A percentile compares a stretch with the other conserved stretches of the same genome.
Evolutionary conservation across 2,888 invertebrate genomes (phyloP).

Genomic region (Agrilus mali): DNA sequence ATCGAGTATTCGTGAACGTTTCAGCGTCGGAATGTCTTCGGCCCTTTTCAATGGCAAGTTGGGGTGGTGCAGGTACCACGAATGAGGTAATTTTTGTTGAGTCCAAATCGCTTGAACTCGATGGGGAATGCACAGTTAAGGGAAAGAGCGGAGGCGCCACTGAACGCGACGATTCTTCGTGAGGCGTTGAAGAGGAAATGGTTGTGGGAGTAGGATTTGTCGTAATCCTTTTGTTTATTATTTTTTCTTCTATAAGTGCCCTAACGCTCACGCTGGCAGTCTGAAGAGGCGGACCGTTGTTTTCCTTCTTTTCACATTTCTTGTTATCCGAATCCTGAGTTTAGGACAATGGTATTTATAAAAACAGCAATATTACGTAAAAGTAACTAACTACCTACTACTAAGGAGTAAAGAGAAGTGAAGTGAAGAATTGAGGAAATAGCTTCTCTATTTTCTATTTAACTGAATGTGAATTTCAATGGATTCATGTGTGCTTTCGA

Average conservation of each 20-base stretch:
- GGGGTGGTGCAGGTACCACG: constrained; percentile 44
- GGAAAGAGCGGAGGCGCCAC: constrained; percentile 34
- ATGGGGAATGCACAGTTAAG: constrained; percentile 34
- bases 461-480: too few relatives aligned
- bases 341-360: constrained; percentile 3
- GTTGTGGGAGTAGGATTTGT: constrained; percentile 29
- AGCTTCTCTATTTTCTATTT: too few relatives aligned
- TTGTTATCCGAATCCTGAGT: constrained; percentile 70
- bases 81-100: constrained; percentile 36
- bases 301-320: constrained; percentile 75
- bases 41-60: constrained; percentile 34
- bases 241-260: constrained; percentile 85
- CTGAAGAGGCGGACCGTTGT: constrained; percentile 71
- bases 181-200: constrained; percentile 15
- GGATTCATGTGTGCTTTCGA: not conserved
- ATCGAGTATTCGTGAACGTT: constrained; percentile 37
- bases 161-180: constrained; percentile 19
- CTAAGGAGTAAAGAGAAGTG: too few relatives aligned
- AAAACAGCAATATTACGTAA: not conserved
- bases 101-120: constrained; percentile 26
- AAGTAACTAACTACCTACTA: too few relatives aligned
- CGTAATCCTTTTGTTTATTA: constrained; percentile 71
- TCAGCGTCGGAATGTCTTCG: constrained; percentile 46
- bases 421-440: too few relatives aligned
- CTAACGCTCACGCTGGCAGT: constrained; percentile 87